Conservation (phyloP, 2,797 vertebrate genomes). For the Crocidura indochinensis region DNA sequence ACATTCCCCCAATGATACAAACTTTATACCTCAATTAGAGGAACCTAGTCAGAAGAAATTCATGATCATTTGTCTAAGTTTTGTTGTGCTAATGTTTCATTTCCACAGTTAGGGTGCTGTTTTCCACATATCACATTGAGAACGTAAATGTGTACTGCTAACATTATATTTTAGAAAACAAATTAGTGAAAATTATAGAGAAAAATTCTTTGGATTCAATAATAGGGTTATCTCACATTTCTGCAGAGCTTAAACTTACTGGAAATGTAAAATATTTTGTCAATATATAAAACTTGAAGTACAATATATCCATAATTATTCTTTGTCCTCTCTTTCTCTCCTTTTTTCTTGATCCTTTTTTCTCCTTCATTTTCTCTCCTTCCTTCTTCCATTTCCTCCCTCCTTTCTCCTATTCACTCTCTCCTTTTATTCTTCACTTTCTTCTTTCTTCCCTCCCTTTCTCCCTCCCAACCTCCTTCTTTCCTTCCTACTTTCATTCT, state of each 20-base stretch:
- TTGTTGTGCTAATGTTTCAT: not conserved
- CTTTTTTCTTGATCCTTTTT: too few species aligned
- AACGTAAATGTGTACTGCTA: not conserved
- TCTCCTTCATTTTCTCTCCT: too few species aligned
- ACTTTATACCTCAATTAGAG: not conserved
- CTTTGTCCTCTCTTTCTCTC: too few species aligned
- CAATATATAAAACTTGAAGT: not conserved
- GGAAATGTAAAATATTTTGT: not conserved
- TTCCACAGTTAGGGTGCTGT: conserved; percentile 24
- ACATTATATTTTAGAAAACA: conserved; percentile 38
- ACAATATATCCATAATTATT: not conserved
- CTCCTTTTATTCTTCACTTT: too few species aligned
- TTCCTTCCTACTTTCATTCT: too few species aligned
- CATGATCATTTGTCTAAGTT: not conserved
- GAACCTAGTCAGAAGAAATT: not conserved
- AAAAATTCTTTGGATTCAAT: conserved; percentile 12
- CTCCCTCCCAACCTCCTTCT: too few species aligned
- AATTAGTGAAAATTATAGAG: not conserved
- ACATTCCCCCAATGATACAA: not conserved
- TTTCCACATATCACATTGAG: not conserved
- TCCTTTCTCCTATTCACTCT: not conserved
- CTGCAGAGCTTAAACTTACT: not conserved
- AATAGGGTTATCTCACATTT: not conserved
- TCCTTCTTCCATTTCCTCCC: too few species aligned
- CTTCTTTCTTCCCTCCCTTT: too few species aligned